Evolutionary conservation across 2,113 vertebrate genomes (phyloP), one percentile per base, ranked within the genome.

Genomic region (Phylloscopus whistleri): DNA sequence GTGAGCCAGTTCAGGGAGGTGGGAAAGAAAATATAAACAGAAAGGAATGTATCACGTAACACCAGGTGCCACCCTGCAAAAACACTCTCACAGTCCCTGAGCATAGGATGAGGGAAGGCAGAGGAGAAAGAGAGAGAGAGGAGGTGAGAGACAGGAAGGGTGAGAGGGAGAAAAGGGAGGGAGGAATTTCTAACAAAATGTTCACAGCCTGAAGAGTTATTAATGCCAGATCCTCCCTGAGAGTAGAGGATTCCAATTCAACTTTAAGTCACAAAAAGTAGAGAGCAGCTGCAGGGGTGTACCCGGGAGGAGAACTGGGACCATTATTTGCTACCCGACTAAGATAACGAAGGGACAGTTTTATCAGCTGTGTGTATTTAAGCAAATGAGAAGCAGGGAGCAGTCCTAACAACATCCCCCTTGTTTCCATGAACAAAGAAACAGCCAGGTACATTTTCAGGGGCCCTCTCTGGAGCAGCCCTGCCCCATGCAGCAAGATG

Each of bases 1-100:
- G 90, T 81, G 83, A 92, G 59, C 41, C 44, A 56, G 52, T 39
- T 67, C 56, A 86, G 28, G 39, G 60, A 77, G n/a, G 52, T 63
- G 37, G 22, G 44, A 23, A 63, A 68, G 35, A 81, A 88, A 84
- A 87, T 8, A 81, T n/a, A 90, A 96, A 87, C 63, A 95, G 55
- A 87, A 79, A 90, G 58, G 69, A 94, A 72, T 58, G 48, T n/a
- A 60, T 48, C 52, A 52, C 0, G 0, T 59, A 66, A 87, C 66
- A 64, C 14, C 43, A 89, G 46, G 46, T 66, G 58, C 46, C 52
- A 59, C 14, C 7, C 62, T 69, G 41, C 33, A 63, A 59, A 67
- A 83, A 53, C 85, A 92, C 27, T 72, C 19, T 69, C 35, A 60
- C 30, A 58, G 22, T 52, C 26, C 13, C 80, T 67, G 43, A 46